These are phyloP conservation scores for Drosophila orena DNA, from an alignment of 1,140 invertebrate species.

Conservation along the genomic window DNA sequence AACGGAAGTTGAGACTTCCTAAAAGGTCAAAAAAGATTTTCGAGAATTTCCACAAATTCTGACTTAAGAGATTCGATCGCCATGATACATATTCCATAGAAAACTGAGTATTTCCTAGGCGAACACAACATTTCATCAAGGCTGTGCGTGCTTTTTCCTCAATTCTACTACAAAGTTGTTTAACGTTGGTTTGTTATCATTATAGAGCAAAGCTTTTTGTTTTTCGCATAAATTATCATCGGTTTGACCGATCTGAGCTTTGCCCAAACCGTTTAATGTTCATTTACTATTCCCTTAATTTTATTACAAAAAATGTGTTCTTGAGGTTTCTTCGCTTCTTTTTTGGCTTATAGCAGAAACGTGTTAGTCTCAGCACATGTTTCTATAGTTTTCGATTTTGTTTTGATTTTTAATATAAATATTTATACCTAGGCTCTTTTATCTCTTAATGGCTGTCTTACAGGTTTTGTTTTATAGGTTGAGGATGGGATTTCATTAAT, in stretches of 20 bases:
- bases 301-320: conserved; percentile 8
- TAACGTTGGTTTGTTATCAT: conserved; percentile 17
- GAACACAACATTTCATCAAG: conserved; percentile 1
- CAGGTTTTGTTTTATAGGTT: conserved; percentile 18
- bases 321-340: background rate
- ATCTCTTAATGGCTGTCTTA: conserved; percentile 17
- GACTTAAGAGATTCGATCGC: conserved; percentile 1
- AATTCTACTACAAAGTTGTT: conserved; percentile 1
- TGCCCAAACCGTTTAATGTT: conserved; percentile 14
- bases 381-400: conserved; percentile 29
- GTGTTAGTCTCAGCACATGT: conserved; percentile 42
- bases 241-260: conserved; percentile 7
- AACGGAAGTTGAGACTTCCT: conserved; percentile 46
- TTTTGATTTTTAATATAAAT: conserved; percentile 36
- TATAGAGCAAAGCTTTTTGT: background rate
- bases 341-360: conserved; percentile 51
- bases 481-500: conserved; percentile 15
- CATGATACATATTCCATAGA: conserved; percentile 5
- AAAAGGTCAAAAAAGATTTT: conserved; percentile 33
- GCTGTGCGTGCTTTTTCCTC: conserved; percentile 14
- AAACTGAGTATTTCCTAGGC: conserved; percentile 3
- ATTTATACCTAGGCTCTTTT: conserved; percentile 34
- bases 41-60: conserved; percentile 13
- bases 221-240: conserved; percentile 31
- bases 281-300: conserved; percentile 8